Evolutionary conservation across 2,113 vertebrate species (phyloP).

Genomic region (Alexandromys fortis): DNA sequence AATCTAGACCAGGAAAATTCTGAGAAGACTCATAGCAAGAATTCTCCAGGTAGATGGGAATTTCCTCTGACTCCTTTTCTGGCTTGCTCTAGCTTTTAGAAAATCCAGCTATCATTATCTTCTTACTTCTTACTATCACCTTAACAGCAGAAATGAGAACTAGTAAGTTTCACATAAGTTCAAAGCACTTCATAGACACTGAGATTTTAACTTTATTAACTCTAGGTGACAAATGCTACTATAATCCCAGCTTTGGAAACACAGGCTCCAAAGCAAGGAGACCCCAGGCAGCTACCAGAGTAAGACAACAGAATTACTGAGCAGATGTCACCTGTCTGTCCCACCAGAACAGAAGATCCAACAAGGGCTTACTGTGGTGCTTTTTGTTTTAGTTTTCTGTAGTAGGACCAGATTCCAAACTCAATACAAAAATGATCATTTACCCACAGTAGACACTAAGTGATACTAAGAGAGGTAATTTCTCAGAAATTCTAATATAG

Average conservation of each 20-base stretch:
- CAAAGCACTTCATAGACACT: neutral
- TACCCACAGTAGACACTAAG: neutral
- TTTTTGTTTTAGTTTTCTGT: neutral
- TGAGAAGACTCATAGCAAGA: neutral
- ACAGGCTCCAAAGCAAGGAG: neutral
- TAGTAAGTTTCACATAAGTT: neutral
- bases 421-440: neutral
- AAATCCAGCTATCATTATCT: neutral
- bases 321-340: neutral
- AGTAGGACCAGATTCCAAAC: neutral
- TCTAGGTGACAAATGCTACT: neutral
- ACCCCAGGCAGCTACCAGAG: neutral
- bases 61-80: neutral
- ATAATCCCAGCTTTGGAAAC: neutral
- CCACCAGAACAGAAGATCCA: neutral
- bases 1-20: neutral
- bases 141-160: neutral
- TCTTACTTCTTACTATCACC: neutral
- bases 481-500: neutral
- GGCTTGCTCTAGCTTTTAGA: neutral
- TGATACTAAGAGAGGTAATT: neutral
- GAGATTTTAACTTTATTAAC: neutral
- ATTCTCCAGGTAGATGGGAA: neutral
- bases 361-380: neutral
- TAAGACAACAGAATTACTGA: neutral